phyloP scores from a whole-genome alignment of 2,113 vertebrate species.

The mouse (Mus musculus) region DNA sequence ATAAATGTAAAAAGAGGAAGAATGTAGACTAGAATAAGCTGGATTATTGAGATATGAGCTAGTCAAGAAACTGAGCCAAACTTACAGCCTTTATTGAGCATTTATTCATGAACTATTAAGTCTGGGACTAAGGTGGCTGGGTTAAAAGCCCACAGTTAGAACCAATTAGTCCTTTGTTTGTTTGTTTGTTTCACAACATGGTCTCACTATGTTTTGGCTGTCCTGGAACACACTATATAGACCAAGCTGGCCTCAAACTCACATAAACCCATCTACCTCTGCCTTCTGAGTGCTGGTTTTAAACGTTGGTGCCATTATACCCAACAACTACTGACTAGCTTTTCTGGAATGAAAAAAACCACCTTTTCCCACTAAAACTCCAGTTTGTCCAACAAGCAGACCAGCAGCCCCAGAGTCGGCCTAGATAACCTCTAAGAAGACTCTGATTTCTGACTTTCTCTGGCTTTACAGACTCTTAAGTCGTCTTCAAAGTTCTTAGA shows the following conservation, averaged over 20 bases:
- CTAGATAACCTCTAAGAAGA: not conserved
- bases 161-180: not conserved
- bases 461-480: conserved; percentile 36
- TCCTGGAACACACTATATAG: not conserved
- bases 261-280: not conserved
- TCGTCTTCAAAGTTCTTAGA: conserved; percentile 58
- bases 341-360: not conserved
- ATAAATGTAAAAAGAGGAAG: too few relatives aligned
- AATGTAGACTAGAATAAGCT: too few relatives aligned
- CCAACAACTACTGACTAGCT: not conserved
- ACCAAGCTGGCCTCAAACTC: not conserved
- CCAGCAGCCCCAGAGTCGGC: not conserved
- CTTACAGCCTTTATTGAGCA: too few relatives aligned
- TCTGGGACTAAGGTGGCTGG: too few relatives aligned
- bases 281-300: not conserved
- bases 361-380: conserved; percentile 4
- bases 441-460: conserved; percentile 37
- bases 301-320: not conserved
- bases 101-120: too few relatives aligned
- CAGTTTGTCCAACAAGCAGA: not conserved
- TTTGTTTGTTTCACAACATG: not conserved
- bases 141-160: too few relatives aligned
- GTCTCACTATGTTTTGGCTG: not conserved
- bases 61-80: too few relatives aligned
- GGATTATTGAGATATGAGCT: too few relatives aligned